phyloP scores from a whole-genome alignment of 2,113 vertebrate genomes.

The Ophthalmotilapia sp. region DNA sequence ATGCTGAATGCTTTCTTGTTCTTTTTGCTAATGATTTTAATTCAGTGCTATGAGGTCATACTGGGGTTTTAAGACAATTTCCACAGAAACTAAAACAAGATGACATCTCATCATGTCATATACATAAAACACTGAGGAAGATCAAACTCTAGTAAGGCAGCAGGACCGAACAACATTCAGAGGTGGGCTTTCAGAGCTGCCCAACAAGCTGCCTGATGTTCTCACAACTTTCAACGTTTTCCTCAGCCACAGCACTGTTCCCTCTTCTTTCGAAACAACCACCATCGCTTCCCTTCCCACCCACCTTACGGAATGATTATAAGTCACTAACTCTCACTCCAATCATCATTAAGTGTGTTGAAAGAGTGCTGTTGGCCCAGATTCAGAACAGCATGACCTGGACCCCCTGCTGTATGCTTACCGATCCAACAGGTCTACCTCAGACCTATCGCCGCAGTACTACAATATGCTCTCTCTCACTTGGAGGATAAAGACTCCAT shows the following conservation, averaged over 20 bases:
- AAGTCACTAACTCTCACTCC: background rate
- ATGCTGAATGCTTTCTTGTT: background rate
- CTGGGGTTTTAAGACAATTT: background rate
- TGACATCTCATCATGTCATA: background rate
- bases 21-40: background rate
- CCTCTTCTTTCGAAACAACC: background rate
- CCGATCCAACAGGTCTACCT: background rate
- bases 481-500: background rate
- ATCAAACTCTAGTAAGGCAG: background rate
- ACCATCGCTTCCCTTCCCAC: background rate
- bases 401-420: background rate
- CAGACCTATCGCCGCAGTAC: background rate
- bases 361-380: background rate
- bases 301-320: background rate
- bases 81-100: background rate
- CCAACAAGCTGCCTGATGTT: background rate
- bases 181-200: background rate
- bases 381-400: background rate
- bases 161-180: fast-evolving
- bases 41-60: background rate
- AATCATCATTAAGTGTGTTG: background rate
- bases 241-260: background rate
- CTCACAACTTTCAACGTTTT: background rate
- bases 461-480: background rate
- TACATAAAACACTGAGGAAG: background rate